A percentile compares a stretch with the other conserved stretches of the same genome.
Evolutionary conservation across 2,888 invertebrate species (phyloP).

Genomic region (Sinotaia quadrata): DNA sequence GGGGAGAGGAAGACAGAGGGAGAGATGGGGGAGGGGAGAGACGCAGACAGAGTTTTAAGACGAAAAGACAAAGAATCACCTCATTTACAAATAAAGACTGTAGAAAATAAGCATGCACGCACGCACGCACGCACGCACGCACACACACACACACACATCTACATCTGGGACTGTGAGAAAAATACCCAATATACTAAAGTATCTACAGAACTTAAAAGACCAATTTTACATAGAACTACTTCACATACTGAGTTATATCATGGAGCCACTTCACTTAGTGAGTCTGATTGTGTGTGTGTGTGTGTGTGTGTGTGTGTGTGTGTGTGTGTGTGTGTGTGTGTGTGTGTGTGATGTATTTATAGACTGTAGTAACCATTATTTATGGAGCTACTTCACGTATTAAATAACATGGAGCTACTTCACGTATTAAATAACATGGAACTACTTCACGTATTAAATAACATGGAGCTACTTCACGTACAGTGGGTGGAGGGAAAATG

Average conservation of each 20-base stretch:
- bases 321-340: conserved; percentile 22
- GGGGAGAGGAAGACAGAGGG: conserved; percentile 21
- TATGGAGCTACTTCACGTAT: too few relatives aligned
- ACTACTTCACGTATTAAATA: too few relatives aligned
- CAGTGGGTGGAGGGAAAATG: too few relatives aligned
- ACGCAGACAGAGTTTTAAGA: not conserved
- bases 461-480: too few relatives aligned
- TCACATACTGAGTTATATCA: not conserved
- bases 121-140: not conserved
- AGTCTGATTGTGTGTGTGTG: conserved; percentile 1
- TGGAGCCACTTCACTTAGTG: not conserved
- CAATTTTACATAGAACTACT: not conserved
- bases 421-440: too few relatives aligned
- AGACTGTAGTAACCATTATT: too few relatives aligned
- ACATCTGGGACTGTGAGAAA: not conserved
- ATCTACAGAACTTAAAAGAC: not conserved
- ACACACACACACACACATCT: conserved; percentile 4
- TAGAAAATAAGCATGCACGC: too few relatives aligned
- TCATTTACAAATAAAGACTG: too few relatives aligned
- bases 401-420: too few relatives aligned
- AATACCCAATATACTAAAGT: not conserved
- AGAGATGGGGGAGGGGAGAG: conserved; percentile 16
- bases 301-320: not conserved
- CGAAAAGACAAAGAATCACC: not conserved
- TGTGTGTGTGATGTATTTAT: too few relatives aligned